phyloP scores from a whole-genome alignment of 1,140 invertebrate genomes.

The Chionoecetes opilio region DNA sequence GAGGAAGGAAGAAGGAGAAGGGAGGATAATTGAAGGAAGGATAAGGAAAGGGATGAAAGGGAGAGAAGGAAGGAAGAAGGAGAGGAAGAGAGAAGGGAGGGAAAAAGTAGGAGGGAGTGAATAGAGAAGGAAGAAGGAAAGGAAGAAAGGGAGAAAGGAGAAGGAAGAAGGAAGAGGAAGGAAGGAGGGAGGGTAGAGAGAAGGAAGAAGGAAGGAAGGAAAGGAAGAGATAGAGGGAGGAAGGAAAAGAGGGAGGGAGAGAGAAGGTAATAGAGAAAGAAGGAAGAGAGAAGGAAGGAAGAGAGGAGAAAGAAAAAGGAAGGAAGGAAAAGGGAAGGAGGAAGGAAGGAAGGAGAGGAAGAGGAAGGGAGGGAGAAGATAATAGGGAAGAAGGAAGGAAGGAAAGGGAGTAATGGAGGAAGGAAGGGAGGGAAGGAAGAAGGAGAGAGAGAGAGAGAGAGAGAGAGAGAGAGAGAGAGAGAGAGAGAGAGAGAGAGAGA shows the following conservation, averaged over 20 bases:
- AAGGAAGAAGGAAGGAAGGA: too few species aligned
- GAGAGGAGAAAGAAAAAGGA: not conserved
- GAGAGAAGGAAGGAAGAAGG: too few species aligned
- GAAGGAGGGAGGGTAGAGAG: too few species aligned
- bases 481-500: conserved; percentile 29
- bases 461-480: conserved; percentile 46
- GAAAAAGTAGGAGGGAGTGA: too few species aligned
- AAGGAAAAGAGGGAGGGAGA: not conserved
- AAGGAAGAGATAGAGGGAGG: too few species aligned
- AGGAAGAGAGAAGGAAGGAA: not conserved
- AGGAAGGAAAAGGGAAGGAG: not conserved
- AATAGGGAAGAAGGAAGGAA: not conserved
- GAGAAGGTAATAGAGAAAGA: not conserved
- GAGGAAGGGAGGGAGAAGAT: not conserved
- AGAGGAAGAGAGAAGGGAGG: too few species aligned
- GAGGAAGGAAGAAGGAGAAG: too few species aligned
- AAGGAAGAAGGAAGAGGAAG: too few species aligned
- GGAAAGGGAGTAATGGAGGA: too few species aligned
- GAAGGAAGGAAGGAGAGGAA: not conserved
- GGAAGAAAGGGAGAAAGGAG: not conserved
- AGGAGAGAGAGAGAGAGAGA: conserved; percentile 40
- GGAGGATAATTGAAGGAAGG: too few species aligned
- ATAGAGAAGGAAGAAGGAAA: not conserved
- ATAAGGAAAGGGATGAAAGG: too few species aligned
- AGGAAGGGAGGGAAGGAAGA: not conserved